Evolutionary conservation across 2,888 invertebrate genomes (phyloP).

Genomic region (Patella caerulea): DNA sequence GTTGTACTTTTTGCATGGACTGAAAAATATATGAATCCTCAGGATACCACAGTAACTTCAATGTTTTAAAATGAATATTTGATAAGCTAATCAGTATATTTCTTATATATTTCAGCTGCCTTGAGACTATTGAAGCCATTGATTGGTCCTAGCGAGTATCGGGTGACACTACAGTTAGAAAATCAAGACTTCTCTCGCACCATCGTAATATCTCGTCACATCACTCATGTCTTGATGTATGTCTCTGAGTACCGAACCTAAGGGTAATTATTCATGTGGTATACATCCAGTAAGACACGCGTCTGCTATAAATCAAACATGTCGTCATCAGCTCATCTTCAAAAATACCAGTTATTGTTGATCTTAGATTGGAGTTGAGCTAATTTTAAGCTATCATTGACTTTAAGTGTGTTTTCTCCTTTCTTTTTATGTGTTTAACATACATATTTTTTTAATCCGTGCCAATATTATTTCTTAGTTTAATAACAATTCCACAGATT

Average conservation of each 20-base stretch:
- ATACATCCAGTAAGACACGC: constrained; percentile 1
- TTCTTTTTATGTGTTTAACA: too few species aligned
- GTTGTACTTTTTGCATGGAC: too few species aligned
- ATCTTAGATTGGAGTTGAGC: too few species aligned
- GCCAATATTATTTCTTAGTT: too few species aligned
- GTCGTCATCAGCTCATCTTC: too few species aligned
- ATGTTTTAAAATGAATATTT: neutral
- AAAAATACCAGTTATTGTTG: too few species aligned
- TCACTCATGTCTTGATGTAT: constrained; percentile 68
- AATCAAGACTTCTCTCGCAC: constrained; percentile 65
- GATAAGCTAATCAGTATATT: neutral
- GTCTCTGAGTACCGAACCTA: constrained; percentile 55
- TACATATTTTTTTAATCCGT: too few species aligned
- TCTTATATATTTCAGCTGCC: constrained; percentile 50
- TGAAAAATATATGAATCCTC: too few species aligned
- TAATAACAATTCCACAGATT: too few species aligned
- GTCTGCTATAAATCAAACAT: neutral
- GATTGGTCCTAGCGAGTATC: constrained; percentile 54
- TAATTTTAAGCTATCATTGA: too few species aligned
- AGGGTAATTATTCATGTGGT: neutral
- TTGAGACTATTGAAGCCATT: constrained; percentile 58
- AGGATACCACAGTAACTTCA: too few species aligned
- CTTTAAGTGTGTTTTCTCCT: too few species aligned
- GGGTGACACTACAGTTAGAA: constrained; percentile 66
- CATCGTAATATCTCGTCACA: constrained; percentile 69